These are phyloP conservation scores for Heliconius ismenius DNA, from an alignment of 2,888 invertebrate genomes.

Conservation along the genomic window DNA sequence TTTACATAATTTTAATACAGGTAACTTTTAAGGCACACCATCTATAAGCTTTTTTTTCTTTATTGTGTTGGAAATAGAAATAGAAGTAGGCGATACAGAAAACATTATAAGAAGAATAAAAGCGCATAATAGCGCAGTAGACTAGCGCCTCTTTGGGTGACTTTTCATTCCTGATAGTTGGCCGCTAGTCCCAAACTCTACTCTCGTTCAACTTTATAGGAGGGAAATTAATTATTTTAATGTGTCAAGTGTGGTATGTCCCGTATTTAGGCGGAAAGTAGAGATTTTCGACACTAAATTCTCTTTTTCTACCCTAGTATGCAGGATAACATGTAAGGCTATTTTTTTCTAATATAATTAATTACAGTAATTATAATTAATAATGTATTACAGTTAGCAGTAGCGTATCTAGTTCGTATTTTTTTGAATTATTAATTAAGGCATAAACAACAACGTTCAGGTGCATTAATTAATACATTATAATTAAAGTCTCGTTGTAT, in stretches of 20 bases:
- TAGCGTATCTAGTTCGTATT: neutral
- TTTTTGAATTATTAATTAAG: conserved; percentile 3
- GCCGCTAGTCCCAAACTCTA: too few species aligned
- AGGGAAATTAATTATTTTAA: neutral
- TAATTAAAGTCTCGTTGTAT: neutral
- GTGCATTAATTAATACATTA: neutral
- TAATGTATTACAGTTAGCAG: neutral
- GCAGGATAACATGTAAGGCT: neutral
- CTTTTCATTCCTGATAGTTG: too few species aligned
- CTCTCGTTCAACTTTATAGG: neutral
- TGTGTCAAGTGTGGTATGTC: neutral
- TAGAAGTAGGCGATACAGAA: too few species aligned
- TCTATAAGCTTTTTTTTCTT: too few species aligned
- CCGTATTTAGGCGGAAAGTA: neutral
- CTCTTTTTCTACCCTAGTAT: neutral
- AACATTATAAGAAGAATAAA: too few species aligned
- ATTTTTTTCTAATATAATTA: neutral
- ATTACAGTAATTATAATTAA: neutral
- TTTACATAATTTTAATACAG: neutral
- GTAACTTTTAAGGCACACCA: too few species aligned
- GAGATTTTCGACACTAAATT: neutral
- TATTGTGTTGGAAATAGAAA: too few species aligned
- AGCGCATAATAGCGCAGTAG: too few species aligned
- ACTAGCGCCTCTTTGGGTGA: too few species aligned
- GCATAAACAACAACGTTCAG: neutral